Percentiles rank a stretch among this genome's conserved stretches.
Evolutionary conservation across 1,140 invertebrate genomes (phyloP).

Genomic region (Brachystomella parvula): DNA sequence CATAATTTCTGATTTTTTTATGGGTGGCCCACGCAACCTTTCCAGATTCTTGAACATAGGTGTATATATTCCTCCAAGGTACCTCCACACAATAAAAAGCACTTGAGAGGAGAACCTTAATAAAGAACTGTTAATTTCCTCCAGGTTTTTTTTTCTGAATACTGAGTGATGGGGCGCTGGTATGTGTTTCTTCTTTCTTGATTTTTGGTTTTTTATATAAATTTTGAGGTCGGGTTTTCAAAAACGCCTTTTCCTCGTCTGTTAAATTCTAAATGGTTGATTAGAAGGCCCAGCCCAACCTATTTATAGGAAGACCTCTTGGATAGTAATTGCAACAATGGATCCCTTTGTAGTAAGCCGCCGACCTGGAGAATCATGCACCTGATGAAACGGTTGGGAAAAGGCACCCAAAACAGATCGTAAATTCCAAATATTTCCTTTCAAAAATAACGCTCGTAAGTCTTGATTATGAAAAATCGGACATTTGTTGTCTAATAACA

Average conservation of each 20-base stretch:
- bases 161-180: too few species aligned
- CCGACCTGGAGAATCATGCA: too few species aligned
- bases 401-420: too few species aligned
- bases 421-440: too few species aligned
- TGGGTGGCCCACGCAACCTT: constrained; percentile 15
- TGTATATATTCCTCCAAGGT: neutral
- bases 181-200: too few species aligned
- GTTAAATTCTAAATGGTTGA: neutral
- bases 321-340: neutral
- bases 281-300: neutral
- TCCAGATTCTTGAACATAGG: neutral
- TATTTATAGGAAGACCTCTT: neutral
- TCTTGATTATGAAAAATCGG: too few species aligned
- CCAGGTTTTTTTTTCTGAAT: too few species aligned
- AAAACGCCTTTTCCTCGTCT: neutral
- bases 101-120: neutral
- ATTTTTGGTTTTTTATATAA: too few species aligned
- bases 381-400: too few species aligned
- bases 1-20: constrained; percentile 31
- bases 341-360: constrained; percentile 8
- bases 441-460: too few species aligned
- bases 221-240: too few species aligned
- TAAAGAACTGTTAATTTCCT: constrained; percentile 6
- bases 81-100: neutral
- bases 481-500: too few species aligned